These are phyloP conservation scores for Alcis repandata DNA, from an alignment of 2,888 invertebrate genomes.

Conservation along the genomic window DNA sequence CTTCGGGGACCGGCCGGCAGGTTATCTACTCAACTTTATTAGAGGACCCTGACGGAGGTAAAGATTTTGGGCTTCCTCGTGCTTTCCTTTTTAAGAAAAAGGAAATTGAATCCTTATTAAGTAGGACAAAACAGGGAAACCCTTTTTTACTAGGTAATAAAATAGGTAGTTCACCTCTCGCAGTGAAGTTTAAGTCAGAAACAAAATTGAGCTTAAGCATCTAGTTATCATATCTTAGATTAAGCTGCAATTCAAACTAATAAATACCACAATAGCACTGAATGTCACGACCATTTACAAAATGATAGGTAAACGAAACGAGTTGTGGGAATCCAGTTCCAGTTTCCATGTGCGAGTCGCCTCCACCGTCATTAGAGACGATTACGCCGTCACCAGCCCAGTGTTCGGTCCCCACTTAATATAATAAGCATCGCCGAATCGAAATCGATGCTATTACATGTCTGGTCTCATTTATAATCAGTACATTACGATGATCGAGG, in stretches of 20 bases:
- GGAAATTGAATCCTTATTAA: slow-evolving; percentile 15
- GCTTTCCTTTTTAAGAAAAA: slow-evolving; percentile 34
- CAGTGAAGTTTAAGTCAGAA: no score
- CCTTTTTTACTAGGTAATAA: neutral
- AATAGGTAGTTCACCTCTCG: neutral
- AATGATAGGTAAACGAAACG: slow-evolving; percentile 44
- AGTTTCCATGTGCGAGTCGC: slow-evolving; percentile 51
- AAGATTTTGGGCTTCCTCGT: slow-evolving; percentile 47
- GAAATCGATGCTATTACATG: slow-evolving; percentile 84
- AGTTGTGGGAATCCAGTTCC: slow-evolving; percentile 55
- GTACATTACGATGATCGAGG: slow-evolving; percentile 69
- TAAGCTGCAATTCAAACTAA: slow-evolving; percentile 35
- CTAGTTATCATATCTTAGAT: neutral
- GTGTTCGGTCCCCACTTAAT: slow-evolving; percentile 83
- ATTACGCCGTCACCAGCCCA: slow-evolving; percentile 83
- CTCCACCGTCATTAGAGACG: slow-evolving; percentile 76
- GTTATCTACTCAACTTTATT: slow-evolving; percentile 82
- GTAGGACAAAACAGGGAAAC: neutral
- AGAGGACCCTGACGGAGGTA: slow-evolving; percentile 73
- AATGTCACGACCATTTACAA: slow-evolving; percentile 63
- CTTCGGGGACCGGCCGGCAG: slow-evolving; percentile 78
- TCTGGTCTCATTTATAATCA: slow-evolving; percentile 82
- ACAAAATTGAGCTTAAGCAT: neutral
- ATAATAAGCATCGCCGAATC: slow-evolving; percentile 84
- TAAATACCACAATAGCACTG: slow-evolving; percentile 54